Evolutionary conservation across 2,113 vertebrate species (phyloP), one percentile per base, ranked within the genome.

Genomic region (Halichoerus grypus): DNA sequence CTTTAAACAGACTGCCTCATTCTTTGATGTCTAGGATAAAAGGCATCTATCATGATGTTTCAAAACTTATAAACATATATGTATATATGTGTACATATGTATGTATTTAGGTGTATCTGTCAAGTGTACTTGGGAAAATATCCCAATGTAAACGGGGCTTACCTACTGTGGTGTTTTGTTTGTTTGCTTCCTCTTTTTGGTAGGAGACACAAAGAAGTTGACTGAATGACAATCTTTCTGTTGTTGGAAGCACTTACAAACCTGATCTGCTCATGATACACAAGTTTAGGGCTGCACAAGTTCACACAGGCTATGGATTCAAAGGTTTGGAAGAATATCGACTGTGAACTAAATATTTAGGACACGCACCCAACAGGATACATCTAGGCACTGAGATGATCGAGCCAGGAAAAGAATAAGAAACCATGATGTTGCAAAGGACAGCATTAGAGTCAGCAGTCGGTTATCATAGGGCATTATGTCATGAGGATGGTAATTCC

Each of bases 71-170:
- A 90, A 89, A 49, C n/a, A 74, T 10, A 13, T 92, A 28, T 93
- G 28, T 76, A 42, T 18, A 33, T 11, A 46, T n/a, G 24, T 14
- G 19, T 22, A 5, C 9, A 4, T 22, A 19, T 61, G 22, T n/a
- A 8, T 16, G 4, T 51, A 39, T 21, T 7, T 24, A 49, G 49
- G 13, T 49, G 49, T 49, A 42, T 65, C 31, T 86, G 61, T 61
- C 69, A 91, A 61, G 39, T 76, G 59, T 59, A 88, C 57, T 92
- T 82, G 57, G 57, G 55, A 89, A 94, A 95, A 92, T 28, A 79
- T 33, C 77, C 39, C 74, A 87, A 5, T 9, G 22, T 86, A 76
- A 89, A 63, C 71, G 88, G 36, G 59, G 46, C 53, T 93, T 4
- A 55, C 49, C 39, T 90, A 81, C 6, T n/a, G 81, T 93, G 14